Conservation (phyloP, 2,888 invertebrate genomes). For the Homarus gammarus region DNA sequence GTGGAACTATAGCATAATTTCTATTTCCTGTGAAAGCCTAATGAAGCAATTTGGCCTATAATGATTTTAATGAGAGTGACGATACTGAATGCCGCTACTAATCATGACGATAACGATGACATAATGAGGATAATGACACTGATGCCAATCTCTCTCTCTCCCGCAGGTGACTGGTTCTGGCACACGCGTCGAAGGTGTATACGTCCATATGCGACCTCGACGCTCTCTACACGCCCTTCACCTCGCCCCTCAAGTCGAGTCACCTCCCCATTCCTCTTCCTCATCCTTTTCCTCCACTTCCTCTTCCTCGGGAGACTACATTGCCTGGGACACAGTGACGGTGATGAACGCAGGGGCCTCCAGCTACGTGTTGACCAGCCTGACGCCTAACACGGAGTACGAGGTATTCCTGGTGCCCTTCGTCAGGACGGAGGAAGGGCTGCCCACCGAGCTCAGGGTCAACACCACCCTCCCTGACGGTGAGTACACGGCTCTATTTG, state of each 20-base stretch:
- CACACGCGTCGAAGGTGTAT: slow-evolving; percentile 67
- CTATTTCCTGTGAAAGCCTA: not conserved
- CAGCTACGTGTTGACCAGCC: slow-evolving; percentile 87
- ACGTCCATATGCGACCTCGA: slow-evolving; percentile 69
- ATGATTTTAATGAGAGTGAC: not conserved
- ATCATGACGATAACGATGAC: not conserved
- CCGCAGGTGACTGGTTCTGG: slow-evolving; percentile 68
- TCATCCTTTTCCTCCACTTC: not conserved
- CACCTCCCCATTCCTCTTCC: slow-evolving; percentile 18
- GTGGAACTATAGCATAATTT: not conserved
- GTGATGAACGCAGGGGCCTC: slow-evolving; percentile 86
- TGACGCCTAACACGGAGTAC: slow-evolving; percentile 92
- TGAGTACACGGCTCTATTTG: slow-evolving; percentile 78
- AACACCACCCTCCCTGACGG: slow-evolving; percentile 92
- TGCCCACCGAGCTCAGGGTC: slow-evolving; percentile 93
- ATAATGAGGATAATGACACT: not conserved
- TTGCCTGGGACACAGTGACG: slow-evolving; percentile 82
- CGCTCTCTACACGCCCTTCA: slow-evolving; percentile 54
- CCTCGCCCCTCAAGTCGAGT: slow-evolving; percentile 37
- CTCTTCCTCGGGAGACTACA: slow-evolving; percentile 31
- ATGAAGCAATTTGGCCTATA: not conserved
- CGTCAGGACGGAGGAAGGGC: slow-evolving; percentile 91
- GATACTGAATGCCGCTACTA: not conserved
- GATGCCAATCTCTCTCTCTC: not conserved
- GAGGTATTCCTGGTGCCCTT: slow-evolving; percentile 96